Conservation (phyloP, 2,113 vertebrate species). For the Hippolais icterina region DNA sequence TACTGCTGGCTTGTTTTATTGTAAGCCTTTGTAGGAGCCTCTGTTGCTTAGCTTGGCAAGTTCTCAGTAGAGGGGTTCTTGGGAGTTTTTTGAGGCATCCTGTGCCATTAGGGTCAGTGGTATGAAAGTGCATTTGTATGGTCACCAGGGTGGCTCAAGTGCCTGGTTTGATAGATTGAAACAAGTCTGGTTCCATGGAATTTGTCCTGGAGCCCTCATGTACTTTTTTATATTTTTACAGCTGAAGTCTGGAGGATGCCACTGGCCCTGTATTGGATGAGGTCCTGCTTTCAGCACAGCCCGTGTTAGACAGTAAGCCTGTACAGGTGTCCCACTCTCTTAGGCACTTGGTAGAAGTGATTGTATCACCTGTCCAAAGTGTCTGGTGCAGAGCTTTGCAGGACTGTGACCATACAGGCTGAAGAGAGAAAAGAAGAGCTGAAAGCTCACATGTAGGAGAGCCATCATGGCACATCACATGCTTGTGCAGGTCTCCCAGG, state of each 20-base stretch:
- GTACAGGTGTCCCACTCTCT: not conserved
- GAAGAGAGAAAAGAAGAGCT: not conserved
- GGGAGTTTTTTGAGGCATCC: not conserved
- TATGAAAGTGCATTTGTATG: not conserved
- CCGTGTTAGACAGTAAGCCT: not conserved
- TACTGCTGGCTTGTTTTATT: not conserved
- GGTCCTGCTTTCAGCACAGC: not conserved
- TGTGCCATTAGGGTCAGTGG: not conserved
- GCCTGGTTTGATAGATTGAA: not conserved
- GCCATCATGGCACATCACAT: not conserved
- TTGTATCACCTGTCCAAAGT: not conserved
- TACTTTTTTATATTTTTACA: not conserved
- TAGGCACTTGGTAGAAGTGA: not conserved
- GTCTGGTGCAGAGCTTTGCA: not conserved
- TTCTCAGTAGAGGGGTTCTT: not conserved
- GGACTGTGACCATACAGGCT: not conserved
- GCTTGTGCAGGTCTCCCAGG: not conserved
- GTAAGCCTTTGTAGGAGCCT: not conserved
- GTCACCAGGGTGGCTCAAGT: not conserved
- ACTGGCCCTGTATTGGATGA: accelerated
- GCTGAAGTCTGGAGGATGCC: not conserved
- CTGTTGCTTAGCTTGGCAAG: not conserved
- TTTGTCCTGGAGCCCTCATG: not conserved
- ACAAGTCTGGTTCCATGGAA: not conserved
- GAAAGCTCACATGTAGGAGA: not conserved